Evolutionary conservation across 2,113 vertebrate genomes (phyloP), one percentile per base, ranked within the genome.

Genomic region (Grammomys dolichurus): DNA sequence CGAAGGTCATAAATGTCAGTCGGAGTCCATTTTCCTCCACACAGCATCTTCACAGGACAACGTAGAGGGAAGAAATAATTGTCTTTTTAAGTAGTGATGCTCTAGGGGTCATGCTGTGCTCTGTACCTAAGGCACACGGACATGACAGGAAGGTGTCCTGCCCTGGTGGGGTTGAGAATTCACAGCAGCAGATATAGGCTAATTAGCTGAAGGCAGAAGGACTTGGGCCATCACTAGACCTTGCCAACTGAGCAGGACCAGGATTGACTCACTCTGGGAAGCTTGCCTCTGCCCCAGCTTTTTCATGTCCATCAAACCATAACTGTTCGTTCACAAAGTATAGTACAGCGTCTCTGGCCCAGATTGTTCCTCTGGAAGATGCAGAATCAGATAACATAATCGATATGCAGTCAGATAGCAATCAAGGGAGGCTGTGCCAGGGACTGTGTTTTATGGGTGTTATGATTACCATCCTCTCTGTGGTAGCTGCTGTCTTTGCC

Each of bases 101-200:
- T 91, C 9, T 4, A 31, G 40, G 73, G 72, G 19, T 28, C 31
- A 9, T 33, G n/a, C 56, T 91, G 33, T 33, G 7, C 58, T 11
- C 5, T 1, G 9, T 19, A 54, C 8, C 14, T 28, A n/a, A 2
- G n/a, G 17, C 43, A 76, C 1, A 12, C 0, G 31, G 86, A 33
- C 14, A 13, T 46, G 24, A 33, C 63, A 67, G 72, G 78, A 60
- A 43, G 43, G 33, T 3, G 2, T 13, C 12, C 17, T 63, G 7
- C 13, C 33, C 26, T 87, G 11, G 20, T 3, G 54, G 46, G 17
- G 24, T 14, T 43, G 3, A 82, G 3, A 13, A 80, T 54, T 51
- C 16, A 20, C 31, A 56, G 54, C 28, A 36, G n/a, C 17, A 7
- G 3, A 3, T 9, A 1, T 7, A 31, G 22, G 65, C 5, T 17